A percentile compares a stretch with the other conserved stretches of the same genome.
These are phyloP conservation scores for Acheta domesticus DNA, from an alignment of 2,888 invertebrate genomes.

Conservation along the genomic window DNA sequence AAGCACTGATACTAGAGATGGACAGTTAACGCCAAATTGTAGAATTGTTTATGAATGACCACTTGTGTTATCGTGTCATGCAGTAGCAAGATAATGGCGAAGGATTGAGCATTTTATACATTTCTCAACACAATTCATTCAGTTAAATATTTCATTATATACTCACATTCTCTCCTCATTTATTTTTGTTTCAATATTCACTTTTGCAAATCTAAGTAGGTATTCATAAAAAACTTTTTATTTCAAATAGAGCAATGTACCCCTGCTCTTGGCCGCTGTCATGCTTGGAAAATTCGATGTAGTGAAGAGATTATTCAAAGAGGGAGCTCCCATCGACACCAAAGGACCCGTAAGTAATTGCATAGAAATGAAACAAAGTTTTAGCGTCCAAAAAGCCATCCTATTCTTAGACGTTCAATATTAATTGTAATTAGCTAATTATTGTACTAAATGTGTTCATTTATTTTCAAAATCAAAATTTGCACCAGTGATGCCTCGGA, in stretches of 20 bases:
- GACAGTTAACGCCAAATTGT: too few species aligned
- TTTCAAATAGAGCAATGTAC: constrained; percentile 34
- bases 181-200: neutral
- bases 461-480: too few species aligned
- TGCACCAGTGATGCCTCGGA: too few species aligned
- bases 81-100: too few species aligned
- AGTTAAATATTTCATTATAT: neutral
- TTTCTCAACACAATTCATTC: neutral
- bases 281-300: constrained; percentile 45
- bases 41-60: too few species aligned
- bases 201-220: neutral
- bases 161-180: neutral
- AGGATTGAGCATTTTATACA: too few species aligned
- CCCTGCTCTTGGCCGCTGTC: constrained; percentile 44
- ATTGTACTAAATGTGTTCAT: too few species aligned
- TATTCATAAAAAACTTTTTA: neutral
- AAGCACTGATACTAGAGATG: too few species aligned
- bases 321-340: constrained; percentile 44
- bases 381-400: too few species aligned
- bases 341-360: constrained; percentile 42
- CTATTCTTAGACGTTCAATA: too few species aligned
- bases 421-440: too few species aligned
- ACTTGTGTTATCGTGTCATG: too few species aligned
- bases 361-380: neutral
- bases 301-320: constrained; percentile 43